phyloP scores from a whole-genome alignment of 2,113 vertebrate species.

The Colaptes auratus region DNA sequence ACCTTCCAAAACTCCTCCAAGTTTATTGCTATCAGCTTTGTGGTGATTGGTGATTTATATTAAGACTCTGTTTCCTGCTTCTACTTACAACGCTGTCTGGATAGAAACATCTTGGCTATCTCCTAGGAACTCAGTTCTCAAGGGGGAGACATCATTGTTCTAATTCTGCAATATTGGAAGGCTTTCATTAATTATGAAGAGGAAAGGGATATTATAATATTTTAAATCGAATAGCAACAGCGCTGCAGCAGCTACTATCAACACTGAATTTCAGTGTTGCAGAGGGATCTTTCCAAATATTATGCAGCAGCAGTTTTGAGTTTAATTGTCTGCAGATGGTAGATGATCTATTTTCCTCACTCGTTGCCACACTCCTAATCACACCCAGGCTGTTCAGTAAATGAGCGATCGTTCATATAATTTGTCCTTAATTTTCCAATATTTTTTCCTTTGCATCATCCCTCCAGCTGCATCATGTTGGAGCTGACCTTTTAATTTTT shows the following conservation, averaged over 20 bases:
- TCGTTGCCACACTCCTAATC: slow-evolving; percentile 85
- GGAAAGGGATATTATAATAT: slow-evolving; percentile 44
- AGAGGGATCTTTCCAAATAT: slow-evolving; percentile 81
- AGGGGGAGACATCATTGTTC: slow-evolving; percentile 55
- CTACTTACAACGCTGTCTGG: slow-evolving; percentile 16
- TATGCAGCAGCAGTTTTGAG: slow-evolving; percentile 80
- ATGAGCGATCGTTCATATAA: slow-evolving; percentile 82
- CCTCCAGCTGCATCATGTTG: slow-evolving; percentile 78
- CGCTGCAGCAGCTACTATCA: slow-evolving; percentile 65
- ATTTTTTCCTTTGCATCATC: slow-evolving; percentile 76
- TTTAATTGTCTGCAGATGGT: slow-evolving; percentile 92
- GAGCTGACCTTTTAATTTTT: slow-evolving; percentile 75
- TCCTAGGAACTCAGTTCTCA: slow-evolving; percentile 35
- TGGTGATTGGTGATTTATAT: slow-evolving; percentile 48
- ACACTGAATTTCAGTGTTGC: slow-evolving; percentile 65
- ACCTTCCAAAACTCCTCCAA: slow-evolving; percentile 41
- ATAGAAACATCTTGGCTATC: neutral
- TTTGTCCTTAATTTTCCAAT: slow-evolving; percentile 79
- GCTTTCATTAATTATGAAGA: slow-evolving; percentile 63
- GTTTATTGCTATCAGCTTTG: slow-evolving; percentile 19
- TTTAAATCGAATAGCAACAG: slow-evolving; percentile 62
- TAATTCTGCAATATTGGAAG: slow-evolving; percentile 40
- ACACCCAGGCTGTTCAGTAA: slow-evolving; percentile 84
- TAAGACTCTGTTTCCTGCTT: slow-evolving; percentile 41
- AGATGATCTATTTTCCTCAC: slow-evolving; percentile 87